Evolutionary conservation across 1,140 invertebrate genomes (phyloP), one percentile per base, ranked within the genome.

Genomic region (Hermatobates lingyangjiaoensis): DNA sequence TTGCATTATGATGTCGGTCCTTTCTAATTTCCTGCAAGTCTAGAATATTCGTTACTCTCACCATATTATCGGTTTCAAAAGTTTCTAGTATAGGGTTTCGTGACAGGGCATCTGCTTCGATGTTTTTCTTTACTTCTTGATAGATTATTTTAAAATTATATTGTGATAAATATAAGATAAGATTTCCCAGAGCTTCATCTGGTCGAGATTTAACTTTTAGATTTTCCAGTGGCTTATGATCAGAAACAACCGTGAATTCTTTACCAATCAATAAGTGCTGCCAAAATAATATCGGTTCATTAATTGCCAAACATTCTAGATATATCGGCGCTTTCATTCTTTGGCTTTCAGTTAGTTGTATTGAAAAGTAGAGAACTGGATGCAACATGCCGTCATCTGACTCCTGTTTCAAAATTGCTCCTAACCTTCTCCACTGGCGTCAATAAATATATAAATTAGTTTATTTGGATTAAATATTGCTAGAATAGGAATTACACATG

Each of bases 191-290:
- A 34, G 59, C 56, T 51, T 64, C 61, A 54, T 64, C 61, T 18
- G 58, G 57, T 56, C 57, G 59, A 20, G 59, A 28, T 56, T 66
- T 67, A 27, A 65, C 54, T 48, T 65, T 66, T 50, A 67, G 42
- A 27, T 66, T 67, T 56, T 62, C 60, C 48, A 63, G 56, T 59
- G 65, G 63, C 56, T 66, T 67, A 52, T 68, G 64, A 54, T 66
- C 64, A 42, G 64, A 61, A 44, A 52, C 65, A 28, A 66, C 63
- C 38, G 27, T 62, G 47, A 67, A 67, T 54, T 38, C n/a, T 52
- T 55, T 66, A 23, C 59, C 61, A 48, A 66, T 62, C 4, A 67
- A 52, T 60, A 57, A 61, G 44, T 65, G 54, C 56, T 66, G 63
- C 63, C 64, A 67, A 52, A 63, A 66, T 58, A 53, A 63, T 28